Evolutionary conservation across 2,113 vertebrate genomes (phyloP).

Genomic region (Pygoscelis antarcticus): DNA sequence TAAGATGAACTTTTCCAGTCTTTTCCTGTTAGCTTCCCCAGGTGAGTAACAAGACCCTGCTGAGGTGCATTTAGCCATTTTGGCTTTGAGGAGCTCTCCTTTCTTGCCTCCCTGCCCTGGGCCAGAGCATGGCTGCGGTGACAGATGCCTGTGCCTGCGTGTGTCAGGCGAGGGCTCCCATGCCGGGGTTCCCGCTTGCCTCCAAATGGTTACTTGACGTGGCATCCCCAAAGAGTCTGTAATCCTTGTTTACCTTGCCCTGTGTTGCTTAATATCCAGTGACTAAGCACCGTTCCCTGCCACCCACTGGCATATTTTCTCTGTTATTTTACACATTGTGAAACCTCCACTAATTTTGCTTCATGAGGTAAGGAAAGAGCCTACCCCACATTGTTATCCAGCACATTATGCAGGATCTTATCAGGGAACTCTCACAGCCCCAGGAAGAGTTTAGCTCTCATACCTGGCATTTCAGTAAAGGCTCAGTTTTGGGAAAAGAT

Average conservation of each 20-base stretch:
- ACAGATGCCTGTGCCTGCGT: background rate
- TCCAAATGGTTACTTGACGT: background rate
- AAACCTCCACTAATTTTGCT: background rate
- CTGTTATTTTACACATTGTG: background rate
- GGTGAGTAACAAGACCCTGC: background rate
- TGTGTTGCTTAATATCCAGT: background rate
- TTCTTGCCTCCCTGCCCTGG: background rate
- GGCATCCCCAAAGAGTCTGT: background rate
- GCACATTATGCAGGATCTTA: background rate
- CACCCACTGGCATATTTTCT: background rate
- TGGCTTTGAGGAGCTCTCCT: background rate
- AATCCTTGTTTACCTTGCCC: background rate
- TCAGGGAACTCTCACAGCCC: background rate
- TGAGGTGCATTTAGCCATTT: background rate
- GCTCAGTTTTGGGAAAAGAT: background rate
- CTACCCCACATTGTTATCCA: background rate
- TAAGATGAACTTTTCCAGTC: background rate
- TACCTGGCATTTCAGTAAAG: background rate
- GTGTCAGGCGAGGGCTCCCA: background rate
- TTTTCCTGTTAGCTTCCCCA: background rate
- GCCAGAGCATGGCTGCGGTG: background rate
- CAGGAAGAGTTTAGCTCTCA: background rate
- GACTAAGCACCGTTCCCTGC: constrained; percentile 15
- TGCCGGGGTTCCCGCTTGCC: background rate
- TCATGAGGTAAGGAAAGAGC: background rate